Base-by-base conservation (phyloP, 2,113 vertebrate genomes). In the Dromiciops gliroides region DNA sequence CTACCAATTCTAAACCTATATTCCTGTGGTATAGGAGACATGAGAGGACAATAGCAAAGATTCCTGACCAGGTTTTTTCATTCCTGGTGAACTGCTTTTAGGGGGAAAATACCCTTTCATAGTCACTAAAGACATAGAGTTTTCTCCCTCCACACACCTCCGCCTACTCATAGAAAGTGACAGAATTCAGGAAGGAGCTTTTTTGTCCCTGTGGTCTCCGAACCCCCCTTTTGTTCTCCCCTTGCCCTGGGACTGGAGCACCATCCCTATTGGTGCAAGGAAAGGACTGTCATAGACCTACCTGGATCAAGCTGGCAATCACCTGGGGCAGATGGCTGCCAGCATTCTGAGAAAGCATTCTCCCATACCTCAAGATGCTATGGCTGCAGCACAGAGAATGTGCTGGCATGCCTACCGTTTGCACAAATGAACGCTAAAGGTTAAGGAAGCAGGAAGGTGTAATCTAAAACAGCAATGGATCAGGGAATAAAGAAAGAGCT, bases 51-150 rank as follows among this genome's bases (percentile, higher is more conserved):
- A 91, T 26, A 88, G 51, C 23, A 26, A n/a, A 83, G 83, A 8
- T 26, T 75, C 67, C 83, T 89, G 26, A 47, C 6, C 28, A 83
- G n/a, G 19, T 83, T 83, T 83, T 75, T 75, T 83, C n/a, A 44
- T 83, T 83, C n/a, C 19, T 44, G 7, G n/a, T 2, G 6, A 23
- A 83, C 67, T 83, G 67, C n/a, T 7, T 44, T 44, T 44, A 26
- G 67, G n/a, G 2, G 19, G 19, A 19, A 23, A 94, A 94, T 48
- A 67, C 47, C 50, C 24, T 90, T 92, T 92, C 60, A 37, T 52
- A 88, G 48, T 67, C 47, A 44, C 93, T 37, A 31, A 83, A 94
- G 90, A 50, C 91, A 92, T 44, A 44, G 19, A 96, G 88, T 53
- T 95, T 95, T 51, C 96, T 26, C 56, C 56, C 37, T 53, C 3